Percentiles rank a stretch among this genome's conserved stretches.
Conservation (phyloP, 1,140 invertebrate species). For the Aphaenogaster ashmeadi region DNA sequence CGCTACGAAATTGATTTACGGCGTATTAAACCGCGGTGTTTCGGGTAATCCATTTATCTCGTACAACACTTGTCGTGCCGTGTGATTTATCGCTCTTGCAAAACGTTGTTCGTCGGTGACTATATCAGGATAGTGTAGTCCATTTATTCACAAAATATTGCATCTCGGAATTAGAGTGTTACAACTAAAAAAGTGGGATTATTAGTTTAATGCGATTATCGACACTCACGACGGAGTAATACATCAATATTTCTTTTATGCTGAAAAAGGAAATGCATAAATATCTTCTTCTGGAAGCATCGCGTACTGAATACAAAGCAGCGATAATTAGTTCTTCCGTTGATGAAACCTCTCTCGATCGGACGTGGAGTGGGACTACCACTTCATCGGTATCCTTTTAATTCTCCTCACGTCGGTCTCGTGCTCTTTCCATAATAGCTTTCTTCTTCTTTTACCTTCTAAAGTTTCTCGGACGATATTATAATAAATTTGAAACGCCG, state of each 20-base stretch:
- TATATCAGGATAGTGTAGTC: conserved; percentile 31
- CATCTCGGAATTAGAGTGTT: not conserved
- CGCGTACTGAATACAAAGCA: conserved; percentile 41
- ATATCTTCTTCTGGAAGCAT: conserved; percentile 21
- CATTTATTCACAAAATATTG: conserved; percentile 41
- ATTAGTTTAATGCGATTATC: conserved; percentile 24
- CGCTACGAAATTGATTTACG: conserved; percentile 57
- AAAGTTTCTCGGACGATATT: conserved; percentile 51
- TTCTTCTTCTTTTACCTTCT: conserved; percentile 32
- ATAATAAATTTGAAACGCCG: conserved; percentile 52
- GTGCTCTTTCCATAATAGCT: not conserved
- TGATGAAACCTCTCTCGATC: conserved; percentile 32
- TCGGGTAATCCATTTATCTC: conserved; percentile 60
- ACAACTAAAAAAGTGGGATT: not conserved
- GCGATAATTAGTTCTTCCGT: conserved; percentile 49
- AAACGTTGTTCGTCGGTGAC: conserved; percentile 29
- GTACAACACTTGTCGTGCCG: conserved; percentile 46
- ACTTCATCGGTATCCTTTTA: conserved; percentile 46
- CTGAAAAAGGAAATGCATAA: conserved; percentile 40
- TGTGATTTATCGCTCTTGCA: conserved; percentile 50
- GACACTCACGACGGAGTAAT: not conserved
- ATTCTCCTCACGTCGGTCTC: conserved; percentile 44
- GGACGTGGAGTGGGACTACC: conserved; percentile 18
- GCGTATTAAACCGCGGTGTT: conserved; percentile 55
- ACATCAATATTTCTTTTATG: not conserved